These are phyloP conservation scores for Limosa lapponica DNA, from an alignment of 2,797 vertebrate species.

Conservation along the genomic window DNA sequence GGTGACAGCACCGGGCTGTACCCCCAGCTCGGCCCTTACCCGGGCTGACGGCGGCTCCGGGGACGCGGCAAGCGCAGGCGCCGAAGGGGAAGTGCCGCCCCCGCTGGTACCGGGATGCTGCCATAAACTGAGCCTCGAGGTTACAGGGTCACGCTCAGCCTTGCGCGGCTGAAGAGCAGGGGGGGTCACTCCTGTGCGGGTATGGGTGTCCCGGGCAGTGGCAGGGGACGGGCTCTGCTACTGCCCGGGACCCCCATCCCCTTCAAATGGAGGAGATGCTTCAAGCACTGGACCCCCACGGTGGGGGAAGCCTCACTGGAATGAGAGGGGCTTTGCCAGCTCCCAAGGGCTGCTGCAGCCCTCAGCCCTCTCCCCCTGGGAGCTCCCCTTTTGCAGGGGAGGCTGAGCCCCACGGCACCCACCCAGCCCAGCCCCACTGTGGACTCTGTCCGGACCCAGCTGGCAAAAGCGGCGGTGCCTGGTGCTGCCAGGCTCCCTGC, in stretches of 20 bases:
- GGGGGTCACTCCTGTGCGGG: rapidly evolving
- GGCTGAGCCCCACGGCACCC: background rate
- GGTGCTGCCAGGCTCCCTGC: background rate
- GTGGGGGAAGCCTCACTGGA: background rate
- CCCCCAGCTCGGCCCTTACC: background rate
- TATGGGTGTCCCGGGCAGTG: background rate
- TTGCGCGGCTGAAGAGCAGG: background rate
- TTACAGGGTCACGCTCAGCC: background rate
- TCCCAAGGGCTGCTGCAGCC: background rate
- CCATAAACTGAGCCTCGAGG: background rate
- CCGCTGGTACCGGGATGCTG: background rate
- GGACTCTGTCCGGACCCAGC: background rate
- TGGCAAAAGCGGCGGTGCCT: background rate
- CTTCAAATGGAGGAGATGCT: background rate
- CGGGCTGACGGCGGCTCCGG: background rate
- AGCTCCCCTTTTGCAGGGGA: background rate
- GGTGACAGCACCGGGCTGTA: background rate
- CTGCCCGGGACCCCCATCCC: background rate
- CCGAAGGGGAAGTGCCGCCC: background rate
- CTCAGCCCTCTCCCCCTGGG: background rate
- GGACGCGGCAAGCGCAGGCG: background rate
- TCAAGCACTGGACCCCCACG: rapidly evolving
- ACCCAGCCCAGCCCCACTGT: background rate
- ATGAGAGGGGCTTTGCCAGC: background rate
- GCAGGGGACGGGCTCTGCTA: background rate